Conservation (phyloP, 2,113 vertebrate species). For the Gnathonemus longibarbis region DNA sequence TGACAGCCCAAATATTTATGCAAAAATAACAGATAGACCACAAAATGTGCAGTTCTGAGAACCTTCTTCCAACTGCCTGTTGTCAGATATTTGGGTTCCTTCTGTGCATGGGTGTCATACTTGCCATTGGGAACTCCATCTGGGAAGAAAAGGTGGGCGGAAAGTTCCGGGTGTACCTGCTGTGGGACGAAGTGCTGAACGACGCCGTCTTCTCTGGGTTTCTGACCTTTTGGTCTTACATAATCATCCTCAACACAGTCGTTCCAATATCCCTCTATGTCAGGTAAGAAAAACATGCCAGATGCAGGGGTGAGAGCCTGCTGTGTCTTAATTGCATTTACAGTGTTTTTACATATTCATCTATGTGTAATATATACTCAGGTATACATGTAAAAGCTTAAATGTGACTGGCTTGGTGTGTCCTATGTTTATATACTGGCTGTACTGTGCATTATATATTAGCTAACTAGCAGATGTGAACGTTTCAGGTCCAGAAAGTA, state of each 20-base stretch:
- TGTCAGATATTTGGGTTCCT: slow-evolving; percentile 70
- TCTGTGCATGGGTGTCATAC: slow-evolving; percentile 61
- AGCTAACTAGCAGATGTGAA: not conserved
- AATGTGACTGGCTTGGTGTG: not conserved
- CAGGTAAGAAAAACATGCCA: slow-evolving; percentile 52
- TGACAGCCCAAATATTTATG: not conserved
- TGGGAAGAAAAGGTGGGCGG: slow-evolving; percentile 59
- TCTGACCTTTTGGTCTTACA: slow-evolving; percentile 70
- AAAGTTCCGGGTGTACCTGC: slow-evolving; percentile 54
- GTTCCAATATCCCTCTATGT: slow-evolving; percentile 73
- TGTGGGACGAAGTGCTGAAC: slow-evolving; percentile 45
- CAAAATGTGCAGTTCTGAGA: not conserved
- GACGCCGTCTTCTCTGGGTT: slow-evolving; percentile 61
- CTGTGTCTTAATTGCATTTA: not conserved
- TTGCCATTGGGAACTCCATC: slow-evolving; percentile 65
- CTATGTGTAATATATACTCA: not conserved
- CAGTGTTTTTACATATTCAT: not conserved
- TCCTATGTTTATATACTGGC: not conserved
- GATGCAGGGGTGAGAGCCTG: not conserved
- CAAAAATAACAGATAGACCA: not conserved
- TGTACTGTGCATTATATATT: not conserved
- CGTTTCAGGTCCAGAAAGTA: not conserved
- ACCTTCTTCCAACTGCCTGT: slow-evolving; percentile 2
- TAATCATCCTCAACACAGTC: slow-evolving; percentile 70
- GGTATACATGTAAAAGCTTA: not conserved